A percentile compares a stretch with the other conserved stretches of the same genome.
phyloP scores from a whole-genome alignment of 2,797 vertebrate genomes.

The Typhlichthys eigenmanni region DNA sequence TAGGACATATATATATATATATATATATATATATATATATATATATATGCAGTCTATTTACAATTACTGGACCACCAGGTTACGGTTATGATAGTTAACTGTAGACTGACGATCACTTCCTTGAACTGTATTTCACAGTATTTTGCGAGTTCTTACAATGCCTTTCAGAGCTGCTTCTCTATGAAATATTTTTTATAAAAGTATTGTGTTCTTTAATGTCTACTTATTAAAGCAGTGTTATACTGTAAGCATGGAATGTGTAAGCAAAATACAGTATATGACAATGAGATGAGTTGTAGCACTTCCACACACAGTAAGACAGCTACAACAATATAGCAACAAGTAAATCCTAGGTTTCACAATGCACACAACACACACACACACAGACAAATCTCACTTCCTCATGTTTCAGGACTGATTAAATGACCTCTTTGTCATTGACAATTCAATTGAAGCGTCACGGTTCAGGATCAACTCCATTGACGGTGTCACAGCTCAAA shows the following conservation, averaged over 20 bases:
- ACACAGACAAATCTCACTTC: slow-evolving; percentile 39
- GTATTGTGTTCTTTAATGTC: too few relatives aligned
- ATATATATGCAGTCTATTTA: too few relatives aligned
- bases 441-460: slow-evolving; percentile 27
- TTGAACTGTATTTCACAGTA: neutral
- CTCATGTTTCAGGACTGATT: slow-evolving; percentile 37
- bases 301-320: neutral
- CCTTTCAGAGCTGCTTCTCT: too few relatives aligned
- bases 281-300: neutral
- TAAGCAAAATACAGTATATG: neutral
- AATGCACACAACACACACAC: slow-evolving; percentile 4
- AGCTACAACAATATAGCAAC: neutral
- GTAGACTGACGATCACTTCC: slow-evolving; percentile 37
- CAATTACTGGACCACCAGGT: too few relatives aligned
- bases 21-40: too few relatives aligned
- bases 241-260: neutral
- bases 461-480: slow-evolving; percentile 3
- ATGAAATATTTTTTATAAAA: too few relatives aligned
- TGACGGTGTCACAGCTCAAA: too few relatives aligned
- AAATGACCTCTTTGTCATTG: slow-evolving; percentile 35
- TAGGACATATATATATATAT: too few relatives aligned
- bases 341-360: neutral
- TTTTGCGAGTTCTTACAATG: neutral
- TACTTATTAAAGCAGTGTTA: too few relatives aligned
- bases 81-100: slow-evolving; percentile 11